Evolutionary conservation across 2,888 invertebrate genomes (phyloP).

Genomic region (Drosophila tripunctata): DNA sequence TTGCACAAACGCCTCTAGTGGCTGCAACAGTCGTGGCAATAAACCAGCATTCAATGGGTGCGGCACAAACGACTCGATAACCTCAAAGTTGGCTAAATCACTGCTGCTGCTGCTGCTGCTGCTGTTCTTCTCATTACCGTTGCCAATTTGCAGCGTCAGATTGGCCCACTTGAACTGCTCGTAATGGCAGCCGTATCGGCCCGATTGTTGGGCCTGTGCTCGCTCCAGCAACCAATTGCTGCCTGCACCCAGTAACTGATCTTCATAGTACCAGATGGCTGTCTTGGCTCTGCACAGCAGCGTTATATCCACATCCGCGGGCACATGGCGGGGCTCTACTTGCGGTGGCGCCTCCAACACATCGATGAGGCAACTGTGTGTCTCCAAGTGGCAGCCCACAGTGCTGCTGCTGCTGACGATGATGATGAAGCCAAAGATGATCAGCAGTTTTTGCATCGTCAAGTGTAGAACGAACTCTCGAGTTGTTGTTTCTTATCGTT

Average conservation of each 20-base stretch:
- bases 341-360: conserved; percentile 18
- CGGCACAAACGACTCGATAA: conserved; percentile 25
- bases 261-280: conserved; percentile 68
- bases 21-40: conserved; percentile 34
- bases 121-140: conserved; percentile 9
- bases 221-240: conserved; percentile 44
- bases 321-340: conserved; percentile 36
- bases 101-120: too few species aligned
- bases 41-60: conserved; percentile 27
- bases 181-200: conserved; percentile 76
- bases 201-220: conserved; percentile 61
- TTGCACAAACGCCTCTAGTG: conserved; percentile 71
- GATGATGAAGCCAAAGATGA: conserved; percentile 57
- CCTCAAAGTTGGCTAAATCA: conserved; percentile 62
- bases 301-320: conserved; percentile 58
- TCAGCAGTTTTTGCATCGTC: conserved; percentile 69
- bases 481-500: neutral
- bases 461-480: conserved; percentile 41
- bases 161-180: conserved; percentile 72
- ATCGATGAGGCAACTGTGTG: conserved; percentile 58
- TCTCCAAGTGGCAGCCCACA: conserved; percentile 47
- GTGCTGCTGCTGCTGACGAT: conserved; percentile 4
- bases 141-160: conserved; percentile 71
- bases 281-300: conserved; percentile 43
- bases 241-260: conserved; percentile 37